Evolutionary conservation across 92 coral and sea anemone genomes (phyloP), one percentile per base, ranked within the genome.

Genomic region (Epizoanthus illoricatus): DNA sequence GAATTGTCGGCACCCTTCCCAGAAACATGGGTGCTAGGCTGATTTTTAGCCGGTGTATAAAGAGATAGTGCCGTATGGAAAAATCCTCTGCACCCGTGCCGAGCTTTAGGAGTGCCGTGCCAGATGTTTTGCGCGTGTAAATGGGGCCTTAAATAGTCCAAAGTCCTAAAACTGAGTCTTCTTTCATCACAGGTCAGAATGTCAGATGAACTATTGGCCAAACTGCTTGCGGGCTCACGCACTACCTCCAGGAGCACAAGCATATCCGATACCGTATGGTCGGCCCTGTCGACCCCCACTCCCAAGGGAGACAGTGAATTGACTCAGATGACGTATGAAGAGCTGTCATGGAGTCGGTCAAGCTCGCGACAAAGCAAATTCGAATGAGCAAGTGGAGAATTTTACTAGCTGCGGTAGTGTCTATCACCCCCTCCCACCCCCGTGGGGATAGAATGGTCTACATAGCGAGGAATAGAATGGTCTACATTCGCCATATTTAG

Each of bases 201-300:
- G 55, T 91, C 99, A 1, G 94, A 89, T 71, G 92, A 87, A 12
- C 76, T 97, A 19, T 63, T 97, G 61, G 88, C 91, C 18, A 94
- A 94, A 76, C 91, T 97, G 23, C 90, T 97, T 47, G 92, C 88
- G 5, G 90, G 90, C 69, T 97, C 98, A 15, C 93, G 99, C 3
- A 97, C 99, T 0, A 97, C 99, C 0, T 97, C 99, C 39, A 80
- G 92, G 69, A 94, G 94, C 62, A 97, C 97, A 23, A 94, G 94
- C 49, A 89, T 97, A 47, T 93, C 94, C 0, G 98, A 93, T 57
- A 66, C 94, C 0, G 97, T 88, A 0, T 64, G 92, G 76, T 88
- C 97, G 2, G 80, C 94, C 3, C 85, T 93, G 18, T 80, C 92
- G 8, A 86, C 94, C 24, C 89, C 92, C 54, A 81, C 59, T 15